These are phyloP conservation scores for Nymphalis c-album DNA, from an alignment of 2,888 invertebrate species.

Conservation along the genomic window DNA sequence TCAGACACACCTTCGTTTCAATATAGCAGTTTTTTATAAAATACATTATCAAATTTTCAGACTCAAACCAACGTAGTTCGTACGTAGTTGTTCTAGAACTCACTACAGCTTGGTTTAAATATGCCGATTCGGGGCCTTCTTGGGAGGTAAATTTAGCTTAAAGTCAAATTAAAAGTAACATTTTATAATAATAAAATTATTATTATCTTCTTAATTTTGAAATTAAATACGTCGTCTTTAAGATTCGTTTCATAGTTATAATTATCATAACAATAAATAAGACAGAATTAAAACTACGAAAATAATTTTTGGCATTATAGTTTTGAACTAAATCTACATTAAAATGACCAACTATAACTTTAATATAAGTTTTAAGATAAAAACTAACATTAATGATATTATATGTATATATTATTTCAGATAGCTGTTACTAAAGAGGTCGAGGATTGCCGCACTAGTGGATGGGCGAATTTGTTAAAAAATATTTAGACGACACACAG, in stretches of 20 bases:
- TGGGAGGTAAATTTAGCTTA: background rate
- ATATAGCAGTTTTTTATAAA: too few relatives aligned
- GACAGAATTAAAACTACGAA: too few relatives aligned
- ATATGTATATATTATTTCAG: too few relatives aligned
- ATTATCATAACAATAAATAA: too few relatives aligned
- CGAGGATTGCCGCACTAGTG: conserved; percentile 47
- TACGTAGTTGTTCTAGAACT: conserved; percentile 46
- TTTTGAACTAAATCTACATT: background rate
- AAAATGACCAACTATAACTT: background rate
- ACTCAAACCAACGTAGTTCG: conserved; percentile 47
- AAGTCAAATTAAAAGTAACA: background rate
- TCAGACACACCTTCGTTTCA: too few relatives aligned
- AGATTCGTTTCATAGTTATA: too few relatives aligned
- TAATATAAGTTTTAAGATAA: too few relatives aligned
- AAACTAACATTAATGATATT: too few relatives aligned
- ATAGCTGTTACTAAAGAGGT: conserved; percentile 38
- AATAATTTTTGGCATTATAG: too few relatives aligned
- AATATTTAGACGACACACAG: conserved; percentile 49
- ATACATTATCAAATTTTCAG: conserved; percentile 39
- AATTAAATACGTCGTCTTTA: too few relatives aligned
- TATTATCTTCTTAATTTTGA: too few relatives aligned
- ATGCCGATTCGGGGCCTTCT: conserved; percentile 36
- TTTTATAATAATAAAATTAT: too few relatives aligned
- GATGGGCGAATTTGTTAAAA: conserved; percentile 53
- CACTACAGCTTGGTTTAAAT: conserved; percentile 55